Evolutionary conservation across 2,888 invertebrate genomes (phyloP).

Genomic region (Ganaspis brasiliensis): DNA sequence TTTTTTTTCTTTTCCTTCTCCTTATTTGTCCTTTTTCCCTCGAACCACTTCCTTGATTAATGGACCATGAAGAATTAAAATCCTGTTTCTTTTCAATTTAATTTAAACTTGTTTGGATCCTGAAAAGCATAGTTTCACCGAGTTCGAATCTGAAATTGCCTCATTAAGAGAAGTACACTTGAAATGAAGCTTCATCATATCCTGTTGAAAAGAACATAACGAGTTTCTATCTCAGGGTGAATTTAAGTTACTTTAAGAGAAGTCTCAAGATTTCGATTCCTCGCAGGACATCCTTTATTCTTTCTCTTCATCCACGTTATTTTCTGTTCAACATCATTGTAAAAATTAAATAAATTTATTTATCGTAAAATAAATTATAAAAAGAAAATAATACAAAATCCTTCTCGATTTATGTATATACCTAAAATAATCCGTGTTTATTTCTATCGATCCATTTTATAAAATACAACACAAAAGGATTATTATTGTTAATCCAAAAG

Average conservation of each 20-base stretch:
- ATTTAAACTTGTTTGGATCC: not conserved
- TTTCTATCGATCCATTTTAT: too few relatives aligned
- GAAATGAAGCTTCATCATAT: constrained; percentile 11
- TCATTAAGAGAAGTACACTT: constrained; percentile 32
- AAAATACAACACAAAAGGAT: too few relatives aligned
- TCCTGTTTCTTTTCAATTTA: constrained; percentile 5
- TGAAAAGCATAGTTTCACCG: not conserved
- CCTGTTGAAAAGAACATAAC: constrained; percentile 34
- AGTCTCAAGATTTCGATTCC: constrained; percentile 1
- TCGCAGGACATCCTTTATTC: constrained; percentile 18
- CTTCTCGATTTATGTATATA: too few relatives aligned
- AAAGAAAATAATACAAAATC: too few relatives aligned
- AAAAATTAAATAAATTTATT: not conserved
- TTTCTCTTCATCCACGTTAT: not conserved
- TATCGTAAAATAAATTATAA: too few relatives aligned
- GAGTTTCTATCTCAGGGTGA: constrained; percentile 22
- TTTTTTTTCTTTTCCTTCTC: constrained; percentile 47
- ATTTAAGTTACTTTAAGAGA: constrained; percentile 17
- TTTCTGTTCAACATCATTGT: constrained; percentile 35
- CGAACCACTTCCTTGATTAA: too few relatives aligned
- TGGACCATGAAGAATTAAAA: too few relatives aligned
- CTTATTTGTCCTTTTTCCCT: constrained; percentile 14
- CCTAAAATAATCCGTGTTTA: too few relatives aligned
- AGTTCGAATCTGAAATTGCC: constrained; percentile 7
- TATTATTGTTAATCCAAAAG: too few relatives aligned